phyloP scores from a whole-genome alignment of 2,113 vertebrate genomes.

The Rhinolophus ferrumequinum region DNA sequence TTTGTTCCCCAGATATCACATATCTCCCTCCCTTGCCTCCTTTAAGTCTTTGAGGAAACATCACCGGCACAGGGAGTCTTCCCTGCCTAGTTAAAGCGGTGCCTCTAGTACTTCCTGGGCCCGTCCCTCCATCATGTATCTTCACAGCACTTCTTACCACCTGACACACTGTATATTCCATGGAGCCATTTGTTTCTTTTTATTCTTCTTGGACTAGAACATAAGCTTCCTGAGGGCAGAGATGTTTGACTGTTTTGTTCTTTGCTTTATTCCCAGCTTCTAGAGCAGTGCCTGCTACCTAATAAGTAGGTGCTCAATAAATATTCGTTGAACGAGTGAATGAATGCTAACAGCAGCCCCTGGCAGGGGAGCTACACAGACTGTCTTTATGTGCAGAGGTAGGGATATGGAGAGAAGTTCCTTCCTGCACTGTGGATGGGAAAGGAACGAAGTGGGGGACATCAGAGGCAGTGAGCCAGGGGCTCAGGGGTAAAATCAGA shows the following conservation, averaged over 20 bases:
- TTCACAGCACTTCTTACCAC: too few relatives aligned
- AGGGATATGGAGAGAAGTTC: not conserved
- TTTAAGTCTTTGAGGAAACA: not conserved
- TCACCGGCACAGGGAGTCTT: not conserved
- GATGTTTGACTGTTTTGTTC: not conserved
- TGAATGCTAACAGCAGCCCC: not conserved
- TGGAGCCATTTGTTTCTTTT: not conserved
- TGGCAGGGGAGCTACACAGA: not conserved
- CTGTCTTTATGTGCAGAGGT: not conserved
- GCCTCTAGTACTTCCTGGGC: not conserved
- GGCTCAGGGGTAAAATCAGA: not conserved
- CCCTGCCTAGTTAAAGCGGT: not conserved
- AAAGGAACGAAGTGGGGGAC: not conserved
- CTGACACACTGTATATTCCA: fast-evolving
- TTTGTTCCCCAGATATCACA: not conserved
- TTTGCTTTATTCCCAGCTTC: not conserved
- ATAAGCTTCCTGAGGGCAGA: not conserved
- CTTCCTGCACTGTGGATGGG: not conserved
- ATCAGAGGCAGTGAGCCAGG: not conserved
- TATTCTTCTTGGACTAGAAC: not conserved
- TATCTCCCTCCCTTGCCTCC: not conserved
- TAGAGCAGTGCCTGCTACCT: not conserved
- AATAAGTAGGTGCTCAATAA: not conserved
- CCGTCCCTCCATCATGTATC: fast-evolving
- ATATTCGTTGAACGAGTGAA: not conserved